Conservation (phyloP, 2,888 invertebrate species). For the Apamea anceps region DNA sequence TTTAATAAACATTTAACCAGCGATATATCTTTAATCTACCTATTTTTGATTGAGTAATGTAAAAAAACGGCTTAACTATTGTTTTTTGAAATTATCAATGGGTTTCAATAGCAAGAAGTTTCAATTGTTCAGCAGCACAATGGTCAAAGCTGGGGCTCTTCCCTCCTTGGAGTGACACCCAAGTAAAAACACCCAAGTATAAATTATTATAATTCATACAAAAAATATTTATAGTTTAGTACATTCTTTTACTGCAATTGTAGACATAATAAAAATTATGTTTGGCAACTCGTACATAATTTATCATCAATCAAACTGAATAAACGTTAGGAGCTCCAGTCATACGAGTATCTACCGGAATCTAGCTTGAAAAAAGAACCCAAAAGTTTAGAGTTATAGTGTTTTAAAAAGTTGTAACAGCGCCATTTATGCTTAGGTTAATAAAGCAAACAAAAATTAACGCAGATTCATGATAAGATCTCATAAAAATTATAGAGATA, state of each 20-base stretch:
- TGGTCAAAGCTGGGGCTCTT: neutral
- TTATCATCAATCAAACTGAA: neutral
- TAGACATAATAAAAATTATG: neutral
- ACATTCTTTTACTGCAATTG: neutral
- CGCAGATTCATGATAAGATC: constrained; percentile 9
- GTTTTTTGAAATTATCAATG: neutral
- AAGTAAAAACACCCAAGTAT: neutral
- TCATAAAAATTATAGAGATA: neutral
- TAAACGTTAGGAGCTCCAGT: neutral
- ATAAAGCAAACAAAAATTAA: neutral
- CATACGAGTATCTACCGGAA: neutral
- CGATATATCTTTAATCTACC: no score
- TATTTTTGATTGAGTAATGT: no score
- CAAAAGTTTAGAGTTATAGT: no score
- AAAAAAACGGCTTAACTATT: neutral
- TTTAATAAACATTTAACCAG: neutral
- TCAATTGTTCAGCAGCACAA: constrained; percentile 3
- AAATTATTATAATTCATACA: neutral
- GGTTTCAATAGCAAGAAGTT: neutral
- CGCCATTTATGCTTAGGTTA: no score
- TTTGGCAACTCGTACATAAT: neutral
- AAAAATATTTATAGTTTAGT: neutral
- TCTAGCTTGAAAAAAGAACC: neutral
- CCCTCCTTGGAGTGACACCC: neutral
- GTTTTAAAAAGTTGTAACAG: no score